Percentiles rank a stretch among this genome's conserved stretches.
Evolutionary conservation across 2,888 invertebrate genomes (phyloP).

Genomic region (Hecatera dysodea): DNA sequence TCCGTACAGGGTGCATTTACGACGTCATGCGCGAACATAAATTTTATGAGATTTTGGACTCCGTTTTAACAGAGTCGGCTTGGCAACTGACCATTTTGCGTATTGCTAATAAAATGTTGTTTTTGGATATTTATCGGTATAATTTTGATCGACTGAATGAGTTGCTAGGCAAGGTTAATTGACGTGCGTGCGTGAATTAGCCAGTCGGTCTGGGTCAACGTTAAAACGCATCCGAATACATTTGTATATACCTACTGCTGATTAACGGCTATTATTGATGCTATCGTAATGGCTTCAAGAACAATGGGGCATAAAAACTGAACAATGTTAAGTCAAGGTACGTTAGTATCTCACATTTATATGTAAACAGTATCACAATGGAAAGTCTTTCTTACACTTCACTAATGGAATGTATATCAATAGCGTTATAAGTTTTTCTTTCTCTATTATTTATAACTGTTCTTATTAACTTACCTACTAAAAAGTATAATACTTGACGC

Average conservation of each 20-base stretch:
- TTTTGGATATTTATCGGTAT: constrained; percentile 49
- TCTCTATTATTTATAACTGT: background rate
- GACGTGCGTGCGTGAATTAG: constrained; percentile 64
- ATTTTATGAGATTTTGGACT: constrained; percentile 84
- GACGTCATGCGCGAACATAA: constrained; percentile 83
- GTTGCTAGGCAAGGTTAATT: constrained; percentile 69
- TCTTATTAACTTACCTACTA: too few species aligned
- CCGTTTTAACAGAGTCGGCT: constrained; percentile 79
- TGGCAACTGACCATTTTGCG: constrained; percentile 77
- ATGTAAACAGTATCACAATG: constrained; percentile 31
- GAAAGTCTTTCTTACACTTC: constrained; percentile 43
- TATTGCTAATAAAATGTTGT: constrained; percentile 71
- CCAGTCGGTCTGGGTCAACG: constrained; percentile 69
- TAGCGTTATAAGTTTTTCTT: background rate
- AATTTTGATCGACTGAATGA: constrained; percentile 52
- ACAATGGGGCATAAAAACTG: constrained; percentile 63
- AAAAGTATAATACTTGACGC: too few species aligned
- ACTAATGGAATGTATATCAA: constrained; percentile 4
- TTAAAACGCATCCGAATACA: constrained; percentile 55
- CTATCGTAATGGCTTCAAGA: constrained; percentile 59
- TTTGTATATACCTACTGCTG: constrained; percentile 26
- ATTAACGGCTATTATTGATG: constrained; percentile 65
- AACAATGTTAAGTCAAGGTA: constrained; percentile 45
- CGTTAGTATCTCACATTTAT: constrained; percentile 49
- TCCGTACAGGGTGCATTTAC: constrained; percentile 82